Conservation (phyloP, 35 echinoderm and acorn worm genomes). For the Chiridota heheva region DNA sequence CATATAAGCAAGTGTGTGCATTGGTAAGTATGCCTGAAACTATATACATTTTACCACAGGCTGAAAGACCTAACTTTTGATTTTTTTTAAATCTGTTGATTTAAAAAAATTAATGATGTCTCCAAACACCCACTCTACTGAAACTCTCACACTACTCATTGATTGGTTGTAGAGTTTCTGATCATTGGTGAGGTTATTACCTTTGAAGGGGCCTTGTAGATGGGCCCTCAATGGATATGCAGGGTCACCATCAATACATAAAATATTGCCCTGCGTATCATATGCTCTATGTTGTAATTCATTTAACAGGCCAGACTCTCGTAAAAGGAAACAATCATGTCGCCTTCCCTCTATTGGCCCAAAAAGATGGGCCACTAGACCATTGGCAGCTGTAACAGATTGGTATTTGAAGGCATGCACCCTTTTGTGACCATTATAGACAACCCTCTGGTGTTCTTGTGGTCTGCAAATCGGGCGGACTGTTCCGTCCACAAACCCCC, state of each 20-base stretch:
- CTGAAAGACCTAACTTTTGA: background rate
- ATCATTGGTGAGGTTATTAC: constrained; percentile 21
- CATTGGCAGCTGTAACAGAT: constrained; percentile 56
- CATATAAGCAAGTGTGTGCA: constrained; percentile 51
- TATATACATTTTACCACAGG: constrained; percentile 32
- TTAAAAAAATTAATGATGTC: constrained; percentile 48
- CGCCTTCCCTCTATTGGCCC: constrained; percentile 62
- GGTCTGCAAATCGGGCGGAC: constrained; percentile 65
- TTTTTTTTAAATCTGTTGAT: constrained; percentile 49
- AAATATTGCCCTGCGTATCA: constrained; percentile 43
- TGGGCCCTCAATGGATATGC: constrained; percentile 65
- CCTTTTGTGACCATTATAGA: constrained; percentile 75
- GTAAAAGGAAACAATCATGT: constrained; percentile 56
- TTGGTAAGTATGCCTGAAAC: background rate
- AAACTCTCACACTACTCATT: constrained; percentile 42
- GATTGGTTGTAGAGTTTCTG: constrained; percentile 51
- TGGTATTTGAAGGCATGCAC: constrained; percentile 76
- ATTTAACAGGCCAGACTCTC: constrained; percentile 43
- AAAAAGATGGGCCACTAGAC: constrained; percentile 58
- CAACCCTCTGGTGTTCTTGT: constrained; percentile 21
- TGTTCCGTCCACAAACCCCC: constrained; percentile 84
- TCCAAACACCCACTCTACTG: constrained; percentile 59
- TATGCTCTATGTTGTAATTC: constrained; percentile 30
- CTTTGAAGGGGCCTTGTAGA: constrained; percentile 49
- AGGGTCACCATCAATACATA: constrained; percentile 79